Percentiles rank a stretch among this genome's conserved stretches.
These are phyloP conservation scores for Pseudotriccus pelzelni DNA, from an alignment of 2,797 vertebrate genomes.

Conservation along the genomic window DNA sequence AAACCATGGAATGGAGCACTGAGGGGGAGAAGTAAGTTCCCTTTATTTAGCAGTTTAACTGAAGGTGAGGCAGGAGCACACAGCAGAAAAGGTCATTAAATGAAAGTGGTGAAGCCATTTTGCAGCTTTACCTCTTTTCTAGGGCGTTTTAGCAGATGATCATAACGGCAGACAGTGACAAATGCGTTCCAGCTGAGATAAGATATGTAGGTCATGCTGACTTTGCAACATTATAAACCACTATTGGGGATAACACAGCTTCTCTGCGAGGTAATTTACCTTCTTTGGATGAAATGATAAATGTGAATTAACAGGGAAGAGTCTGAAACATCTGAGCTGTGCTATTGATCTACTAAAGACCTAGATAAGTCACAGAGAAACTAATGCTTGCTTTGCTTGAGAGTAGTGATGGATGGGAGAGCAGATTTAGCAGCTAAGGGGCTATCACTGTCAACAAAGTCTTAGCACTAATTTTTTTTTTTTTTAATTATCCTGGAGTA, in stretches of 20 bases:
- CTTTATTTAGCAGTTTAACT: not conserved
- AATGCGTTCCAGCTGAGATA: constrained; percentile 50
- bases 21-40: not conserved
- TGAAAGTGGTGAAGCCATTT: not conserved
- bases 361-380: constrained; percentile 53
- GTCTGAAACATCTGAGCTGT: constrained; percentile 37
- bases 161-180: constrained; percentile 13
- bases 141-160: not conserved
- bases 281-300: constrained; percentile 55
- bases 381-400: constrained; percentile 21
- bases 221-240: constrained; percentile 40
- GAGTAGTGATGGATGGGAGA: constrained; percentile 45
- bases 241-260: constrained; percentile 17
- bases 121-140: constrained; percentile 31
- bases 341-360: constrained; percentile 57
- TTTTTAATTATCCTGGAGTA: not conserved
- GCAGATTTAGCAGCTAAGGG: constrained; percentile 37
- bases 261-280: constrained; percentile 46
- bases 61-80: not conserved
- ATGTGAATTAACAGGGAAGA: constrained; percentile 51
- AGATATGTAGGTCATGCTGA: constrained; percentile 51
- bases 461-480: not conserved
- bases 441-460: constrained; percentile 20
- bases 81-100: not conserved
- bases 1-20: not conserved